Percentiles rank a stretch among this genome's conserved stretches.
These are phyloP conservation scores for Tuta absoluta DNA, from an alignment of 2,888 invertebrate genomes.

Conservation along the genomic window DNA sequence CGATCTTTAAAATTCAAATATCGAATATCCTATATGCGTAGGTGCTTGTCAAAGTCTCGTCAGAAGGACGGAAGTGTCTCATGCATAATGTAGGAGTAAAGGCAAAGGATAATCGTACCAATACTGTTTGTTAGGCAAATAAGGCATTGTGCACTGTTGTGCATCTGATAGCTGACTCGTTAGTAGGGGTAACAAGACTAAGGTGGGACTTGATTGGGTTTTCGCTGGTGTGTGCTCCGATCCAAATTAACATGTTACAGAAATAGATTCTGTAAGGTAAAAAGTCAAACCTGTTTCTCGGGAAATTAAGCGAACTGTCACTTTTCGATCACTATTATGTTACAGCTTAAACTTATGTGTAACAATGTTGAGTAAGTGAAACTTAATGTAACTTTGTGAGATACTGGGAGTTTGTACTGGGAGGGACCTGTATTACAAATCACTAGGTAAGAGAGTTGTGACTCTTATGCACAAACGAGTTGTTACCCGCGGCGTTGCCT, in stretches of 20 bases:
- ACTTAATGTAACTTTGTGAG: no score
- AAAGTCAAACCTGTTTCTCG: not conserved
- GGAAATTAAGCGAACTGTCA: not conserved
- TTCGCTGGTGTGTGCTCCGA: not conserved
- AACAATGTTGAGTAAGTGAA: no score
- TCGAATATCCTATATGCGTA: constrained; percentile 38
- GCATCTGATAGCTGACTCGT: constrained; percentile 55
- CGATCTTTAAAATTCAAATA: constrained; percentile 19
- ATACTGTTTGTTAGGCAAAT: constrained; percentile 79
- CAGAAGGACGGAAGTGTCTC: constrained; percentile 62
- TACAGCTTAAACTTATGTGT: no score
- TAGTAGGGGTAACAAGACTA: constrained; percentile 25
- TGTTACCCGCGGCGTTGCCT: no score
- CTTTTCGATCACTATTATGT: not conserved
- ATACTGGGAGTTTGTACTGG: no score
- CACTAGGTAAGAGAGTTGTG: no score
- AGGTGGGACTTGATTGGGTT: constrained; percentile 18
- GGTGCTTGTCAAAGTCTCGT: constrained; percentile 39
- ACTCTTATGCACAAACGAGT: no score
- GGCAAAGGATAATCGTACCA: constrained; percentile 61
- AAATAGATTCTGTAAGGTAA: not conserved
- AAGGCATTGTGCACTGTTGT: constrained; percentile 68
- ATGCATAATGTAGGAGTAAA: constrained; percentile 67
- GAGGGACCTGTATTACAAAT: no score
- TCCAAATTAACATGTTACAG: not conserved